Base-by-base conservation (phyloP, 2,797 vertebrate genomes). In the Enteromius paludinosus region DNA sequence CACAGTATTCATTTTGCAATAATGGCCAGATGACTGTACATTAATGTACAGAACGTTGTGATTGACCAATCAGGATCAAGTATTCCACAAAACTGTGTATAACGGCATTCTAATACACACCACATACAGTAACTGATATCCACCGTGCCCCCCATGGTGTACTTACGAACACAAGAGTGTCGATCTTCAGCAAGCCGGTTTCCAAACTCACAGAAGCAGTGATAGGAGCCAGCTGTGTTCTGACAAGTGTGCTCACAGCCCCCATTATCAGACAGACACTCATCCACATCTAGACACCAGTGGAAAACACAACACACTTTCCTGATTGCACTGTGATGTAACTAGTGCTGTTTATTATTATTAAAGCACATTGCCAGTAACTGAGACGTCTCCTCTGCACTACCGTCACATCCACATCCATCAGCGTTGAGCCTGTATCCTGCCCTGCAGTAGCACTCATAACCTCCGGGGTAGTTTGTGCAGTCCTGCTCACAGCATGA, bases 401-500 rank as follows among this genome's bases (percentile, higher is more conserved):
- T 88, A 96, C 96, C 96, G 1, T 96, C 94, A 33, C 96, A 97
- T 0, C 91, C 84, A 0, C 96, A 97, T 87, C 96, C 96, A 0
- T 96, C 95, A 0, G 89, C 0, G 83, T 89, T 84, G 54, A 96
- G 95, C 81, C 90, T 87, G 89, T 95, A 96, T 5, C 96, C 96
- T 0, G 94, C 93, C 0, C 89, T 84, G 88, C 96, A 97, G 90
- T 92, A 81, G 1, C 96, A 97, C 89, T 96, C 95, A 0, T 96
- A 96, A 15, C 96, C 95, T 0, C 96, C 96, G 0, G 95, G 92
- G 10, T 93, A 95, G 64, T 96, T 95, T 89, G 92, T 92, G 18
- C 96, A 97, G 20, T 92, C 92, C 79, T 97, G 96, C 87, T 93
- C 93, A 89, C 96, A 97, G 70, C 96, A 97, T 1, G 94, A 94